Evolutionary conservation across 2,888 invertebrate species (phyloP).

Genomic region (Pandemis heparana): DNA sequence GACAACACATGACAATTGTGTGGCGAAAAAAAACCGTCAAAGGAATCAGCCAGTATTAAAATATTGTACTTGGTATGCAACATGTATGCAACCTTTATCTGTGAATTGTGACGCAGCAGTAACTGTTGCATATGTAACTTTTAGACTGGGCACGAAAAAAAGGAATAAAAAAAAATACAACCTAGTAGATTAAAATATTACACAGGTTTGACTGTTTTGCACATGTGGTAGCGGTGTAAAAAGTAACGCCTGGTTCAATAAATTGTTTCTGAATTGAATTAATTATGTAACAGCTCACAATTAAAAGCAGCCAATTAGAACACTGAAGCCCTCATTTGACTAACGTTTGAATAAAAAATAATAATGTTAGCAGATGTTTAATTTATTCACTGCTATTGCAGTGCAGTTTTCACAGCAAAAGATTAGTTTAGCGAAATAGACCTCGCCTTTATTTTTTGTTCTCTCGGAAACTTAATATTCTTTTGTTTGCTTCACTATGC

Average conservation of each 20-base stretch:
- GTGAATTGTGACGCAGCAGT: no score
- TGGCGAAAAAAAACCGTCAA: no score
- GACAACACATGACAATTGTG: no score
- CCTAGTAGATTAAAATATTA: no score
- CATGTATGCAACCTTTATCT: no score
- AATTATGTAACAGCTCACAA: not conserved
- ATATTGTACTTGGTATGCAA: no score
- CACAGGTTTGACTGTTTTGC: no score
- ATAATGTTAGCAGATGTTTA: constrained; percentile 3
- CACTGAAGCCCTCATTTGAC: not conserved
- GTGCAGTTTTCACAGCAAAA: constrained; percentile 8
- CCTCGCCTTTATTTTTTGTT: constrained; percentile 12
- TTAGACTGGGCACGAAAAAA: no score
- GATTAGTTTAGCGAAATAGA: constrained; percentile 18
- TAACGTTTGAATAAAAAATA: constrained; percentile 6
- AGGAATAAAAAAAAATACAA: no score
- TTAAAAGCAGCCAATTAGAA: not conserved
- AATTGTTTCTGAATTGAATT: not conserved
- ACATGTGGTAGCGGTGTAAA: no score
- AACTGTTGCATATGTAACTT: no score
- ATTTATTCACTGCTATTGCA: constrained; percentile 9
- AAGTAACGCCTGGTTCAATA: not conserved
- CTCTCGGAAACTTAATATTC: constrained; percentile 3
- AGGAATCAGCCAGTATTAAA: no score
- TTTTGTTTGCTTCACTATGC: constrained; percentile 16